Evolutionary conservation across 2,113 vertebrate genomes (phyloP).

Genomic region (Hystrix cristata): DNA sequence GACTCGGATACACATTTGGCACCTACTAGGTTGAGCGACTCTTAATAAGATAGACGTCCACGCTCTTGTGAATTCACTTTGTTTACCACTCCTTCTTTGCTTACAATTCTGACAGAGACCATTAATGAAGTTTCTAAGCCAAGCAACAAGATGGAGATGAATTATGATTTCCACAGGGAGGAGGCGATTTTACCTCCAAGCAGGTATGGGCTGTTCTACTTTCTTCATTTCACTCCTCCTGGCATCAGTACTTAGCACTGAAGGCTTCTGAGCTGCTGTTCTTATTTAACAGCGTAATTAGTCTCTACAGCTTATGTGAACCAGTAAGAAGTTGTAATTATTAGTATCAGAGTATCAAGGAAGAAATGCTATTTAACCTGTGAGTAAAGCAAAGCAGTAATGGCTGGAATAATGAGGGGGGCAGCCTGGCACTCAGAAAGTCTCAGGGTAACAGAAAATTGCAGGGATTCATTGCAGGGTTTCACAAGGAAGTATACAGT

Average conservation of each 20-base stretch:
- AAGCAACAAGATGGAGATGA: slow-evolving; percentile 82
- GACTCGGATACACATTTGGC: not conserved
- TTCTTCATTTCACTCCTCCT: not conserved
- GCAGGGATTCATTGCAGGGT: not conserved
- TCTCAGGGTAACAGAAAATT: not conserved
- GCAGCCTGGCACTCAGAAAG: not conserved
- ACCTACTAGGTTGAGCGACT: not conserved
- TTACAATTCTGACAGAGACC: slow-evolving; percentile 78
- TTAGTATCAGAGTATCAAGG: slow-evolving; percentile 1
- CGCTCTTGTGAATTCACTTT: not conserved
- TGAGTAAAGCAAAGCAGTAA: not conserved
- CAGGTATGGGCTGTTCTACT: slow-evolving; percentile 79
- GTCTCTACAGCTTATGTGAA: not conserved
- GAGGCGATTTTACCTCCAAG: slow-evolving; percentile 79
- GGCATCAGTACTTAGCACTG: not conserved
- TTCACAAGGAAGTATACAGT: not conserved
- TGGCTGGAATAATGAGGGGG: not conserved
- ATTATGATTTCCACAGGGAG: slow-evolving; percentile 82
- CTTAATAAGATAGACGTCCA: not conserved
- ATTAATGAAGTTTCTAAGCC: slow-evolving; percentile 84
- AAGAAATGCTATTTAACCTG: not conserved
- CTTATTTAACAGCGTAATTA: not conserved
- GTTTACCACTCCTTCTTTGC: slow-evolving; percentile 67
- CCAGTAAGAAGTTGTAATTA: slow-evolving; percentile 13
- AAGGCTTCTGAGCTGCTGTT: not conserved